Percentiles rank a stretch among this genome's conserved stretches.
phyloP scores from a whole-genome alignment of 2,888 invertebrate genomes.

The Toxonevra muliebris region DNA sequence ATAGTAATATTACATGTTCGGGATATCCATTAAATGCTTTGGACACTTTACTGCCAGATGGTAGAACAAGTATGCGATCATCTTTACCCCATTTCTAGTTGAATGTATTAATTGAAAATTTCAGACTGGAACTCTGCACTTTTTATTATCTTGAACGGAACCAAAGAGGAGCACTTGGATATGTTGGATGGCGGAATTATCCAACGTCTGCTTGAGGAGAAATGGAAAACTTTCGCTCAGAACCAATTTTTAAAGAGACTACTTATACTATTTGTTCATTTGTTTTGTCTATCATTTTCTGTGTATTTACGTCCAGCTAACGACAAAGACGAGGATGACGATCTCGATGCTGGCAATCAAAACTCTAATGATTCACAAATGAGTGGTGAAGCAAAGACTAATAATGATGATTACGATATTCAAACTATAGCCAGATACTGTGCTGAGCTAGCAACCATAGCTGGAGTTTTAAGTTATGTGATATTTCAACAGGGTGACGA shows the following conservation, averaged over 20 bases:
- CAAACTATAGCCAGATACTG: conserved; percentile 71
- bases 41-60: conserved; percentile 94
- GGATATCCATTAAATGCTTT: conserved; percentile 96
- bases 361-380: not conserved
- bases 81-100: not conserved
- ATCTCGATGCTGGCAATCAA: conserved; percentile 27
- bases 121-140: conserved; percentile 98
- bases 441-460: conserved; percentile 85
- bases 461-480: conserved; percentile 88
- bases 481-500: conserved; percentile 94
- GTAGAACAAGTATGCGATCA: conserved; percentile 82
- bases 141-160: conserved; percentile 96
- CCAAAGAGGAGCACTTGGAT: conserved; percentile 96
- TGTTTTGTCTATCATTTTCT: conserved; percentile 86
- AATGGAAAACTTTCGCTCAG: conserved; percentile 98
- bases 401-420: conserved; percentile 63
- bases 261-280: conserved; percentile 85
- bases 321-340: conserved; percentile 52
- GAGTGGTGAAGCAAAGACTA: conserved; percentile 34
- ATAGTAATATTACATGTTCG: conserved; percentile 98
- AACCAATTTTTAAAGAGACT: conserved; percentile 93
- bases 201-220: conserved; percentile 94
- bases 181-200: conserved; percentile 99
- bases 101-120: not conserved
- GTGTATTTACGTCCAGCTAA: conserved; percentile 86